Conservation (phyloP, 64 coral and sea anemone genomes). For the Montipora foliosa region DNA sequence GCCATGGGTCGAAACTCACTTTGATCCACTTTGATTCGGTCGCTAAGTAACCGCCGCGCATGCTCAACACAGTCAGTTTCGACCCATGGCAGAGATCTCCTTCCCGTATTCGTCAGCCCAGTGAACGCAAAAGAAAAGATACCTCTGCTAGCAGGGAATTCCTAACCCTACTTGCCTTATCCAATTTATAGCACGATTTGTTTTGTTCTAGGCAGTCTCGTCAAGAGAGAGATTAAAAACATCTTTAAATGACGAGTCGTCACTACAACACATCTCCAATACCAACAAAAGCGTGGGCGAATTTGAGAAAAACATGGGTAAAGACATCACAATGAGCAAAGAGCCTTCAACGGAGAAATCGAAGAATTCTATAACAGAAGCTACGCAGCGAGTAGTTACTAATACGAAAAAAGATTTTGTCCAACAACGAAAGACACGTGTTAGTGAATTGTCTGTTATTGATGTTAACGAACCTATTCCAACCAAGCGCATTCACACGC, state of each 20-base stretch:
- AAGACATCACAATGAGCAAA: background rate
- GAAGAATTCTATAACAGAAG: background rate
- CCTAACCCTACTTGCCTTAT: too few relatives aligned
- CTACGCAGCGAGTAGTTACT: background rate
- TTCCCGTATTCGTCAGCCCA: too few relatives aligned
- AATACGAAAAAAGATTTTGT: background rate
- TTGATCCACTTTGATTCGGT: too few relatives aligned
- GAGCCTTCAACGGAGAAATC: conserved; percentile 17
- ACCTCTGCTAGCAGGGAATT: too few relatives aligned
- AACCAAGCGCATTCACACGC: background rate
- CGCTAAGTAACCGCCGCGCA: too few relatives aligned
- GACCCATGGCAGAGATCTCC: too few relatives aligned
- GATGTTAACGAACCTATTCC: conserved; percentile 27
- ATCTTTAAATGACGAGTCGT: background rate
- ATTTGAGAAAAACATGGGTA: background rate
- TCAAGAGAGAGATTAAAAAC: conserved; percentile 20
- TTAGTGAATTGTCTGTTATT: conserved; percentile 45
- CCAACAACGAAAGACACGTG: conserved; percentile 12
- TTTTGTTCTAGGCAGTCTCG: conserved; percentile 58
- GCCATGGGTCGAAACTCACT: too few relatives aligned
- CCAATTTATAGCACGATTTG: conserved; percentile 23
- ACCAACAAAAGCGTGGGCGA: background rate
- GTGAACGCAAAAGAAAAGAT: too few relatives aligned
- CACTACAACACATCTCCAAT: background rate
- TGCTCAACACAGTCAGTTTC: too few relatives aligned